These are phyloP conservation scores for Syngnathus rostellatus DNA, from an alignment of 2,797 vertebrate genomes.

Conservation along the genomic window DNA sequence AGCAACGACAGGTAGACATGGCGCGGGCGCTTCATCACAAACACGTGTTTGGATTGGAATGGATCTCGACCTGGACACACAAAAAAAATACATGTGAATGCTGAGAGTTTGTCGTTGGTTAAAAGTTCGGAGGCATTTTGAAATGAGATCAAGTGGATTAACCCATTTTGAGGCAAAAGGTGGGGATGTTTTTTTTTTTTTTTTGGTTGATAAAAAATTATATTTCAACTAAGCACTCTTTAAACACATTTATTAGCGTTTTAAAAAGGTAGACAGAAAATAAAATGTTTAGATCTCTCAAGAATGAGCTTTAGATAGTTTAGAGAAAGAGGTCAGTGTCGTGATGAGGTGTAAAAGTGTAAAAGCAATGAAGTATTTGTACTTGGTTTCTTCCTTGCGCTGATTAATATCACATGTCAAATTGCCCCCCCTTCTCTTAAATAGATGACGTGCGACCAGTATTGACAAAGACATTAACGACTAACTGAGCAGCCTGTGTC, in stretches of 20 bases:
- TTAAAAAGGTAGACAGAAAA: no score
- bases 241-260: no score
- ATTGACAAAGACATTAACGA: slow-evolving; percentile 17
- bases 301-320: no score
- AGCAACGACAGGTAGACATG: slow-evolving; percentile 58
- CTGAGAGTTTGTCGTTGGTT: background rate
- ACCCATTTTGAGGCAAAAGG: no score
- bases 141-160: no score
- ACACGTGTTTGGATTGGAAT: slow-evolving; percentile 32
- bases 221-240: no score
- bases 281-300: no score
- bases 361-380: background rate
- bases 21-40: slow-evolving; percentile 66
- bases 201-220: no score
- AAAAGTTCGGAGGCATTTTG: no score
- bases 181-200: no score
- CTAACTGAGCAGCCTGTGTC: slow-evolving; percentile 31
- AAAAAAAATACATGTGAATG: background rate
- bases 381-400: background rate
- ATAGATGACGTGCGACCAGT: background rate
- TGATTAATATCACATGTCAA: background rate
- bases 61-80: slow-evolving; percentile 42
- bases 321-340: no score
- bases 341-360: no score
- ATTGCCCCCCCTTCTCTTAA: background rate